A percentile compares a stretch with the other conserved stretches of the same genome.
phyloP scores from a whole-genome alignment of 2,113 vertebrate genomes.

The Euleptes europaea region DNA sequence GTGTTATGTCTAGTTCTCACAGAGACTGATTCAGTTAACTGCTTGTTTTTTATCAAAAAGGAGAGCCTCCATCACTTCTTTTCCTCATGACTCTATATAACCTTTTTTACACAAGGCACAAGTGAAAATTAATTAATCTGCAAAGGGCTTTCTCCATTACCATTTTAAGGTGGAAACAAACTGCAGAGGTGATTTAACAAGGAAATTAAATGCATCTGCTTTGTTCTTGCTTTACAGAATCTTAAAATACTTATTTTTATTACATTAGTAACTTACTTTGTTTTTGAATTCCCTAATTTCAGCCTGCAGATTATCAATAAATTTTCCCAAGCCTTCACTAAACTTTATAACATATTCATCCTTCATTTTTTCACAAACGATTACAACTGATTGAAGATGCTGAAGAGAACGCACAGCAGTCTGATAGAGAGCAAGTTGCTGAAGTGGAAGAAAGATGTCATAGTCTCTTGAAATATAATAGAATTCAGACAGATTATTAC shows the following conservation, averaged over 20 bases:
- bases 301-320: constrained; percentile 49
- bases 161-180: not conserved
- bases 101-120: not conserved
- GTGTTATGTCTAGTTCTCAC: too few relatives aligned
- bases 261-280: constrained; percentile 62
- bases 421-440: constrained; percentile 63
- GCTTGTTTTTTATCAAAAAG: not conserved
- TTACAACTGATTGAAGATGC: constrained; percentile 62
- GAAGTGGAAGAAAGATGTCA: constrained; percentile 56
- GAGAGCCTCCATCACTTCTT: not conserved
- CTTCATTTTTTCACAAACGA: constrained; percentile 55
- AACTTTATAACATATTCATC: constrained; percentile 58
- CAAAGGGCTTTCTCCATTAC: not conserved
- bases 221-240: not conserved
- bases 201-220: not conserved
- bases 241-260: not conserved
- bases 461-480: constrained; percentile 58
- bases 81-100: not conserved
- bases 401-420: constrained; percentile 58
- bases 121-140: not conserved
- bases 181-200: not conserved
- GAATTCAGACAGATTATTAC: constrained; percentile 48
- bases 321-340: constrained; percentile 59
- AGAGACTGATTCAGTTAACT: not conserved
- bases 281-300: constrained; percentile 64